These are phyloP conservation scores for Meles meles DNA, from an alignment of 2,113 vertebrate species.

Conservation along the genomic window DNA sequence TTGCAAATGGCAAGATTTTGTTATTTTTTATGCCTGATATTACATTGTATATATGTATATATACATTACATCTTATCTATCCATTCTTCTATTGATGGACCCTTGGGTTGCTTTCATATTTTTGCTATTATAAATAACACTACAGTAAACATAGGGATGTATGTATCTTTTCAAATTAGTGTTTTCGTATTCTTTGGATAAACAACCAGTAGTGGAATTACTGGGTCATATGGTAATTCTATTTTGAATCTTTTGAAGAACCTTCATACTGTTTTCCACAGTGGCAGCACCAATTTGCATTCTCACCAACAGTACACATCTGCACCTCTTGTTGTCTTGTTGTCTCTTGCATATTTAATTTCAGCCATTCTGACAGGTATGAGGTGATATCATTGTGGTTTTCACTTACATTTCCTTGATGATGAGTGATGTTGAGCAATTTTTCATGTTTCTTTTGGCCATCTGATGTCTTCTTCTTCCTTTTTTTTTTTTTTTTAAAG, in stretches of 20 bases:
- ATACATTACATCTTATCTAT: neutral
- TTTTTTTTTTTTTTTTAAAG: too few relatives aligned
- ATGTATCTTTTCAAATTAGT: neutral
- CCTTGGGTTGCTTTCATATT: neutral
- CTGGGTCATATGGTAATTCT: neutral
- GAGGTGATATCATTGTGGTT: neutral
- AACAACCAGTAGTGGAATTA: neutral
- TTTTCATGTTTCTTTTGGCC: neutral
- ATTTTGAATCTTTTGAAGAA: neutral
- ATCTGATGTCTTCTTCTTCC: neutral
- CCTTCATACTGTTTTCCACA: neutral
- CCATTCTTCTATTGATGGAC: neutral
- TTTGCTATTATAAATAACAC: neutral
- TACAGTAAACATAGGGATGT: neutral
- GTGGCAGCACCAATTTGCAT: neutral
- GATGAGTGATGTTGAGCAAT: neutral
- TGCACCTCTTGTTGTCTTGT: neutral
- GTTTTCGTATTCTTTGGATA: neutral
- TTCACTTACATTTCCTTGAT: neutral
- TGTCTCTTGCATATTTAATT: neutral
- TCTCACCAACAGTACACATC: neutral
- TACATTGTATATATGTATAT: neutral
- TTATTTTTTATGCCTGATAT: neutral
- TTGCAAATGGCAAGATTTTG: neutral
- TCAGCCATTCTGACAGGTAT: neutral